These are phyloP conservation scores for Semnornis frantzii DNA, from an alignment of 2,113 vertebrate genomes.

Conservation along the genomic window DNA sequence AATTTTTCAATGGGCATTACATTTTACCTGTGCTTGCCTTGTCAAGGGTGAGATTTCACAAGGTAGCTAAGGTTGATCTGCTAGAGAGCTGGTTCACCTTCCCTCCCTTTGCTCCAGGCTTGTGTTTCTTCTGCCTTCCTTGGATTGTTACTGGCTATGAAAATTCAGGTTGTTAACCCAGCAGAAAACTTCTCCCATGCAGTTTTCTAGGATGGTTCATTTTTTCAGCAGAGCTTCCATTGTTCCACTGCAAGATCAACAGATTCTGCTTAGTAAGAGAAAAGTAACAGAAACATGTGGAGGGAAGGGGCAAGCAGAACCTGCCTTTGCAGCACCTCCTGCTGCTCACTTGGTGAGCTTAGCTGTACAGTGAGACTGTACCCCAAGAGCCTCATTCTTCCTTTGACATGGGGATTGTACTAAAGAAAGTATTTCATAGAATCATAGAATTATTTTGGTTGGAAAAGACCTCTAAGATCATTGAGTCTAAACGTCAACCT, in stretches of 20 bases:
- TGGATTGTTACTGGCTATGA: accelerated
- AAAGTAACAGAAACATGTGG: neutral
- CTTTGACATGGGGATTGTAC: accelerated
- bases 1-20: neutral
- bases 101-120: neutral
- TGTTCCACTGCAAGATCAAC: neutral
- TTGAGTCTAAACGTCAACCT: too few species aligned
- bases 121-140: neutral
- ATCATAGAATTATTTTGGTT: too few species aligned
- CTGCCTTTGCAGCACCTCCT: accelerated
- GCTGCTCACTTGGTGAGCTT: neutral
- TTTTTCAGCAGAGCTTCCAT: neutral
- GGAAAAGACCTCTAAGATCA: too few species aligned
- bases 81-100: neutral
- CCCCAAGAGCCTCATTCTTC: neutral
- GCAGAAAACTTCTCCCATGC: neutral
- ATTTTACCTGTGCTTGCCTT: neutral
- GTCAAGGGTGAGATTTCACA: neutral
- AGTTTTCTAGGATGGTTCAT: neutral
- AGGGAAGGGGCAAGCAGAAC: neutral
- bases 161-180: neutral
- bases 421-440: neutral
- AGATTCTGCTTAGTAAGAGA: neutral
- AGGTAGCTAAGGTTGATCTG: neutral
- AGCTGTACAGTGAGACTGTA: neutral